Percentiles rank a stretch among this genome's conserved stretches.
Conservation (phyloP, 2,113 vertebrate species). For the Cavia porcellus region DNA sequence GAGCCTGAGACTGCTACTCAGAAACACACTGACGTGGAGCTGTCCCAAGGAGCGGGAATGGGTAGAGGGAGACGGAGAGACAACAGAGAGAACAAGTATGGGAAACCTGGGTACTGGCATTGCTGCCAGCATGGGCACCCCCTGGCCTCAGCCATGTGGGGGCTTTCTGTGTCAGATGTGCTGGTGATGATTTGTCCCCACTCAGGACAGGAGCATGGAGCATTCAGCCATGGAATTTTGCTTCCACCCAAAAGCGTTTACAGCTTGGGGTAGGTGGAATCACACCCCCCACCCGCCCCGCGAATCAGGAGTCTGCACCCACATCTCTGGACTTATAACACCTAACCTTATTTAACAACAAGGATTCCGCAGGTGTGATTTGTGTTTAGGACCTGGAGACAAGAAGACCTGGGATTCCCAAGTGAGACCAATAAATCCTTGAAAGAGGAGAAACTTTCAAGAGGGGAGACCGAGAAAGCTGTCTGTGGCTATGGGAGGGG, state of each 20-base stretch:
- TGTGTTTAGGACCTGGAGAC: background rate
- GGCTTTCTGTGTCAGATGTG: accelerated
- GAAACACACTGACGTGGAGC: background rate
- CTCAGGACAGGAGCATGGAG: background rate
- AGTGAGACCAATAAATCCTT: background rate
- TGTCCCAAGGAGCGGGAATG: background rate
- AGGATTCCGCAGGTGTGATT: background rate
- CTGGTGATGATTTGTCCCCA: accelerated
- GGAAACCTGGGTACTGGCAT: accelerated
- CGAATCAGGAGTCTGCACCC: too few species aligned
- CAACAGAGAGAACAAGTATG: background rate
- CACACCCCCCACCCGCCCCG: too few species aligned
- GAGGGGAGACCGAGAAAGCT: accelerated
- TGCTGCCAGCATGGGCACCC: too few species aligned
- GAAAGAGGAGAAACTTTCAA: background rate
- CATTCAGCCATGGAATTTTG: background rate
- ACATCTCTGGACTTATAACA: background rate
- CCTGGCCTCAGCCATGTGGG: background rate
- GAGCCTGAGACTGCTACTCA: background rate
- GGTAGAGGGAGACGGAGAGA: background rate
- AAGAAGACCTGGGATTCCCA: background rate
- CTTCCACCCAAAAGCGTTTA: too few species aligned
- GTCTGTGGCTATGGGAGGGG: accelerated
- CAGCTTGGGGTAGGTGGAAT: background rate
- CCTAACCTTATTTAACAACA: background rate